phyloP scores from a whole-genome alignment of 2,113 vertebrate genomes.

The Ciconia maguari region DNA sequence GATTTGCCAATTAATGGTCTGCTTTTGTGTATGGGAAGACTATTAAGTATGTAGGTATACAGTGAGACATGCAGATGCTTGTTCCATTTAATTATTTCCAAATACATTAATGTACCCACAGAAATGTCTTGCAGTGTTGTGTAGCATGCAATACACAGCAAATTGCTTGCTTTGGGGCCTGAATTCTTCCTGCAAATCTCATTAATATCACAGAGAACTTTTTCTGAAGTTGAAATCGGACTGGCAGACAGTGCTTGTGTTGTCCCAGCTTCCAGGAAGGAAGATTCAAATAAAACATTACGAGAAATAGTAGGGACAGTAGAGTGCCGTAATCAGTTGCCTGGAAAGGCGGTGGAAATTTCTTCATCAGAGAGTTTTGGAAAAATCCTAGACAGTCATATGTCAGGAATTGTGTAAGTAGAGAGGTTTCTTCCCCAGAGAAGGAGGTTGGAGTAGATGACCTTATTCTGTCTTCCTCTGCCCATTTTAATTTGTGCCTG shows the following conservation, averaged over 20 bases:
- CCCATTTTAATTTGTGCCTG: neutral
- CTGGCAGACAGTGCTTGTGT: neutral
- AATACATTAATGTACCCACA: neutral
- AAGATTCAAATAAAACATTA: neutral
- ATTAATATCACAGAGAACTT: neutral
- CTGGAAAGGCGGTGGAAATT: neutral
- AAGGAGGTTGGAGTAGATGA: neutral
- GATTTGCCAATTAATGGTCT: neutral
- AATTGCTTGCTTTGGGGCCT: neutral
- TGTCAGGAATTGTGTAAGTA: neutral
- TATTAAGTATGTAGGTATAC: neutral
- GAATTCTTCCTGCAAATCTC: neutral
- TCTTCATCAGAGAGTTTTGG: neutral
- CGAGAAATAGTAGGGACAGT: neutral
- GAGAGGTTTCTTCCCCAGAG: neutral
- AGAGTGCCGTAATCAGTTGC: neutral
- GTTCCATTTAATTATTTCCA: neutral
- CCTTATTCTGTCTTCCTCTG: neutral
- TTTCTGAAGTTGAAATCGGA: neutral
- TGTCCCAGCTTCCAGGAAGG: neutral
- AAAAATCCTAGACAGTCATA: neutral
- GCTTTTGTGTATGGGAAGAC: fast-evolving
- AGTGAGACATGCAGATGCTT: neutral
- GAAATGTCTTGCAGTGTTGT: neutral
- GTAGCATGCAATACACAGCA: neutral